A percentile compares a stretch with the other conserved stretches of the same genome.
These are phyloP conservation scores for Paragorgia papillata DNA, from an alignment of 92 coral and sea anemone genomes.

Conservation along the genomic window DNA sequence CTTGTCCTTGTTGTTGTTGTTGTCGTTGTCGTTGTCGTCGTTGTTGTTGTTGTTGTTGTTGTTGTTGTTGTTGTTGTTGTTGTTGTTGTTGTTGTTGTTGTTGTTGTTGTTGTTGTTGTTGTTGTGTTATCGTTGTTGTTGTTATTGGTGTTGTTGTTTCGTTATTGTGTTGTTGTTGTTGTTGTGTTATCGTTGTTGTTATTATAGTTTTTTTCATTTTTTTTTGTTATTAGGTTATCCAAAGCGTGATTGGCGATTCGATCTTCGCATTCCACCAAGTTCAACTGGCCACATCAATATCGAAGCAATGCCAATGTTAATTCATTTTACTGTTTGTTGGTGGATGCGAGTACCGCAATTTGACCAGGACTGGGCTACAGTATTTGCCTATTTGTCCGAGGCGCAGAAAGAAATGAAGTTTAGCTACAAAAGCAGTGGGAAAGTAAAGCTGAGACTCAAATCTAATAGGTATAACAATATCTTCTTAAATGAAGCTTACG, in stretches of 20 bases:
- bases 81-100: no score
- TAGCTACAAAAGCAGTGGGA: neutral
- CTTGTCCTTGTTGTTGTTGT: no score
- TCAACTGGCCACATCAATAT: neutral
- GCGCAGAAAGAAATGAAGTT: neutral
- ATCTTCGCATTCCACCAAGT: constrained; percentile 7
- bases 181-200: no score
- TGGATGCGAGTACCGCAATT: constrained; percentile 20
- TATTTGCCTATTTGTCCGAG: neutral
- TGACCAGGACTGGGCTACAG: neutral
- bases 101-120: no score
- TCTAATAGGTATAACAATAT: no score
- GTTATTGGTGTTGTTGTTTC: no score
- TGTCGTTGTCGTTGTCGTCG: no score
- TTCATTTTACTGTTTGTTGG: neutral
- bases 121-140: no score
- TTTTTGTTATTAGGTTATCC: neutral
- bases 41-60: no score
- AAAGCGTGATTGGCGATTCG: constrained; percentile 26
- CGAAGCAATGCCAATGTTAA: neutral
- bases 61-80: no score
- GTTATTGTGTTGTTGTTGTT: neutral
- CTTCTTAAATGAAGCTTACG: no score
- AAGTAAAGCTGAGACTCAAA: neutral
- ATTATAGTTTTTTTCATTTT: neutral